phyloP scores from a whole-genome alignment of 2,113 vertebrate genomes.

The Pelvicachromis taeniatus region DNA sequence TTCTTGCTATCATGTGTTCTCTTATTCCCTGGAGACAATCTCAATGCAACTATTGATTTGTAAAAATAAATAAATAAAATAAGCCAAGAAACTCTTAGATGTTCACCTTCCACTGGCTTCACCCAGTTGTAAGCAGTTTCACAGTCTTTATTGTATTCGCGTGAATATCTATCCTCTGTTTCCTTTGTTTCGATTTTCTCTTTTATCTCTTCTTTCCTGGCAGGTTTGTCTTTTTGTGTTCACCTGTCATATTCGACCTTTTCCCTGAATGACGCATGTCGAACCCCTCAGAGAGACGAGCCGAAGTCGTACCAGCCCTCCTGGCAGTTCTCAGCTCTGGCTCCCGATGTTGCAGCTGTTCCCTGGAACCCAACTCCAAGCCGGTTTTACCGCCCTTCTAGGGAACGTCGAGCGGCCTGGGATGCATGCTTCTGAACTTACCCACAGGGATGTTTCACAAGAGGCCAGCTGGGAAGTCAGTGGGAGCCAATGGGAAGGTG shows the following conservation, averaged over 20 bases:
- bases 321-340: not conserved
- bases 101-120: not conserved
- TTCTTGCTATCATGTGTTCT: not conserved
- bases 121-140: not conserved
- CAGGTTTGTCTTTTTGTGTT: not conserved
- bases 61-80: too few relatives aligned
- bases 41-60: not conserved
- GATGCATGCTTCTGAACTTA: conserved; percentile 41
- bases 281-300: conserved; percentile 10
- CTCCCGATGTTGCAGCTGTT: conserved; percentile 25
- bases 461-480: conserved; percentile 44
- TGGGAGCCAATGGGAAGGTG: conserved; percentile 40
- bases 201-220: not conserved
- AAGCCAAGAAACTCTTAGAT: not conserved
- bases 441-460: conserved; percentile 56
- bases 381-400: conserved; percentile 32
- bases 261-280: conserved; percentile 36
- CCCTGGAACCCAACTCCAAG: conserved; percentile 21
- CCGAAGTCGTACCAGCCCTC: conserved; percentile 5
- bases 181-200: not conserved
- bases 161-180: not conserved
- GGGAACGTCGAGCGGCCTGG: conserved; percentile 1
- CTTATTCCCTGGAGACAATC: not conserved
- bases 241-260: conserved; percentile 44
- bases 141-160: not conserved